phyloP scores from a whole-genome alignment of 2,888 invertebrate genomes.

The Lithophane semibrunnea region DNA sequence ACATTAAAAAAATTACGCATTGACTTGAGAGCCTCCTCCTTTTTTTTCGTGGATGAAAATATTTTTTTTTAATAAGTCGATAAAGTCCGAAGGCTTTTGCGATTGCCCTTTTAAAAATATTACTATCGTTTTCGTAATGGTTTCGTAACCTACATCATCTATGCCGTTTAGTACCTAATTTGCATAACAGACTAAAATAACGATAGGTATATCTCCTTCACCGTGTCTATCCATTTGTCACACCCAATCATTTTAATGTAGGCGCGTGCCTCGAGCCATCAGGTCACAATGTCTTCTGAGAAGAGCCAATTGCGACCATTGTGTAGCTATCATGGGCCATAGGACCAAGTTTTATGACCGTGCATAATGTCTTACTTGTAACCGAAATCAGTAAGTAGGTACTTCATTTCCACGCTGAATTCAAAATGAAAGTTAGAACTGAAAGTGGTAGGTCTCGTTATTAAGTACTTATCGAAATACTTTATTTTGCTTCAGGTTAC shows the following conservation, averaged over 20 bases:
- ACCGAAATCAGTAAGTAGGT: conserved; percentile 47
- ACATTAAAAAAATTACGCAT: too few species aligned
- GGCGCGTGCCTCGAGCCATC: conserved; percentile 50
- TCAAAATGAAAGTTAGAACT: conserved; percentile 41
- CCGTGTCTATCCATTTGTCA: conserved; percentile 60
- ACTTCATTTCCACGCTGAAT: conserved; percentile 57
- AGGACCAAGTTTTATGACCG: conserved; percentile 44
- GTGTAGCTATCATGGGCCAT: conserved; percentile 42
- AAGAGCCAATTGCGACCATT: conserved; percentile 46
- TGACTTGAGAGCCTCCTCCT: too few species aligned
- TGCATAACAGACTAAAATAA: conserved; percentile 36
- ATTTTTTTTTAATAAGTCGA: neutral
- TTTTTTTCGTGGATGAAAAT: neutral
- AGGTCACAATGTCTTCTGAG: conserved; percentile 56
- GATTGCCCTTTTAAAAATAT: neutral
- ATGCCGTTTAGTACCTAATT: neutral
- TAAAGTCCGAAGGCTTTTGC: neutral
- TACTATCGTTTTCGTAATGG: neutral
- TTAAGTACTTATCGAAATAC: neutral
- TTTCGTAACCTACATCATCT: neutral
- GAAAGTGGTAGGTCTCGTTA: neutral
- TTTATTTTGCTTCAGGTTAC: neutral
- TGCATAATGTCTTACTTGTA: conserved; percentile 59
- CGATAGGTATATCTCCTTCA: conserved; percentile 43
- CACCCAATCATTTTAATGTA: conserved; percentile 61